Percentiles rank a stretch among this genome's conserved stretches.
Conservation (phyloP, 2,888 invertebrate species). For the Plutella xylostella region DNA sequence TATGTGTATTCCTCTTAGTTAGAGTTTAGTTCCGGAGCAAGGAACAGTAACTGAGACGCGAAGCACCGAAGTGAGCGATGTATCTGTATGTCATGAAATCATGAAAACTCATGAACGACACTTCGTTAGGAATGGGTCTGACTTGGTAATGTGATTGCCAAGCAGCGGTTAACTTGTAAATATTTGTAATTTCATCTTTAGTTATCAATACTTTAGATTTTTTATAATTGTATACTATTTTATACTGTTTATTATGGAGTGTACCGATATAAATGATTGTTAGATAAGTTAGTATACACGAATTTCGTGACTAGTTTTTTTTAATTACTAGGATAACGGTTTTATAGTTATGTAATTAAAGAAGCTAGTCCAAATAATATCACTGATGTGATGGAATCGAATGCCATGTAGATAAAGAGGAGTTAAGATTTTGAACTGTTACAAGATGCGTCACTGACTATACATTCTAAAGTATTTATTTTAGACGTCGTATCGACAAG, state of each 20-base stretch:
- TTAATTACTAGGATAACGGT: conserved; percentile 57
- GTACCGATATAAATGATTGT: conserved; percentile 38
- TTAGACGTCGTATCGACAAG: conserved; percentile 2
- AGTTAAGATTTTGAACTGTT: conserved; percentile 15
- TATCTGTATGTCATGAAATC: too few species aligned
- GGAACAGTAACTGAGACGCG: conserved; percentile 7
- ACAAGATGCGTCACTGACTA: not conserved
- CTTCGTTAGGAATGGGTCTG: conserved; percentile 21
- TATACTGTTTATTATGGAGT: conserved; percentile 32
- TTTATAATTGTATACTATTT: conserved; percentile 39
- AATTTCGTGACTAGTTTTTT: conserved; percentile 60
- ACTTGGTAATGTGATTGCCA: conserved; percentile 20
- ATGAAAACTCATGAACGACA: too few species aligned
- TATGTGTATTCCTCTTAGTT: conserved; percentile 64
- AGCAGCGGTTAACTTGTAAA: conserved; percentile 35
- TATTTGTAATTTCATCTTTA: conserved; percentile 24
- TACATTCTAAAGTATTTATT: conserved; percentile 7
- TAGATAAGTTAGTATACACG: conserved; percentile 35
- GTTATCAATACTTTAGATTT: conserved; percentile 22
- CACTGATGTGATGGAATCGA: conserved; percentile 59
- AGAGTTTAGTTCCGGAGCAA: conserved; percentile 12
- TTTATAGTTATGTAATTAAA: conserved; percentile 59
- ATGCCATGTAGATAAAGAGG: conserved; percentile 55
- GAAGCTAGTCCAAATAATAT: conserved; percentile 68
- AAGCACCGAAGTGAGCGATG: too few species aligned